These are phyloP conservation scores for Eciton burchellii DNA, from an alignment of 1,140 invertebrate genomes.

Conservation along the genomic window DNA sequence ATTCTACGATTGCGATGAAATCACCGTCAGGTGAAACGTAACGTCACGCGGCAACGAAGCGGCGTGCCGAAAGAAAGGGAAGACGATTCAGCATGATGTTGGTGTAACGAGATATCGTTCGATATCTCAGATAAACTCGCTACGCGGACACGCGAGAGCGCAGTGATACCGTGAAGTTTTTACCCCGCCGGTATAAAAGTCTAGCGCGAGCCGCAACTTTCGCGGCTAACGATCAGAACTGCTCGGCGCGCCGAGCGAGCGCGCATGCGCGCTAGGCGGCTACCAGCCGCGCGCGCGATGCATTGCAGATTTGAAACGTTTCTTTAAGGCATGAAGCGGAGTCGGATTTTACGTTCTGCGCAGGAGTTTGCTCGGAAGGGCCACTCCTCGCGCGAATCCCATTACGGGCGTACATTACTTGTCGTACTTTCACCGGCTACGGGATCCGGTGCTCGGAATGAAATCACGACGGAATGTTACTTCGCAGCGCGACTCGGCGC, in stretches of 20 bases:
- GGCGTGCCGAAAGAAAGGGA: slow-evolving; percentile 19
- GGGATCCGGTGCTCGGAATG: neutral
- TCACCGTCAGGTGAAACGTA: too few species aligned
- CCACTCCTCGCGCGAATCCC: slow-evolving; percentile 37
- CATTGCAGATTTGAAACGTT: slow-evolving; percentile 68
- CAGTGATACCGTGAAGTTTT: slow-evolving; percentile 60
- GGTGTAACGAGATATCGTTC: slow-evolving; percentile 50
- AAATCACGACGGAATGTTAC: slow-evolving; percentile 44
- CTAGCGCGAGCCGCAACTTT: slow-evolving; percentile 66
- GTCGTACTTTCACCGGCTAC: neutral
- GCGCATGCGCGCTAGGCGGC: neutral
- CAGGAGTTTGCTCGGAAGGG: slow-evolving; percentile 41
- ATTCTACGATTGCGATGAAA: too few species aligned
- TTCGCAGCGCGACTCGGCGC: too few species aligned
- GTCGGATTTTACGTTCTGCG: slow-evolving; percentile 47
- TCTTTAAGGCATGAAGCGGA: slow-evolving; percentile 50
- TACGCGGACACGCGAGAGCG: slow-evolving; percentile 42
- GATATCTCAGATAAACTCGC: slow-evolving; percentile 68
- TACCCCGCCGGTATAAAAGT: slow-evolving; percentile 62
- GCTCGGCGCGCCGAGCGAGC: neutral
- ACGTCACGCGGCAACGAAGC: too few species aligned
- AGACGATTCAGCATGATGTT: slow-evolving; percentile 22
- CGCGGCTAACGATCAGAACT: slow-evolving; percentile 65
- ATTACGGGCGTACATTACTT: neutral
- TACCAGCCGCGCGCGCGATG: slow-evolving; percentile 17